A percentile compares a stretch with the other conserved stretches of the same genome.
Conservation (phyloP, 2,113 vertebrate genomes). For the Telmatochromis sp. region DNA sequence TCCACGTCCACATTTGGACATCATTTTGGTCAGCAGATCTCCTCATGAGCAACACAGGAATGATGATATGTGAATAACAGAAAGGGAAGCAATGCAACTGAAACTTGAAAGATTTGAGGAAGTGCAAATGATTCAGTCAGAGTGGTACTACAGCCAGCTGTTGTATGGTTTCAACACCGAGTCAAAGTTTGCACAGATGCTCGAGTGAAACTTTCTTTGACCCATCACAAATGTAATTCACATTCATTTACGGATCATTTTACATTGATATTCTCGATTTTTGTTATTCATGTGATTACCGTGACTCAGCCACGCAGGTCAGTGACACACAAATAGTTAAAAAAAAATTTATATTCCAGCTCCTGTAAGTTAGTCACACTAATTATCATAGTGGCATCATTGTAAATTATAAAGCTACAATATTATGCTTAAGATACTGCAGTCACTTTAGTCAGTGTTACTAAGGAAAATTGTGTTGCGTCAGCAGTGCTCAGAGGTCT, state of each 20-base stretch:
- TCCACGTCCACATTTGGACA: background rate
- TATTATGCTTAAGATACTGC: background rate
- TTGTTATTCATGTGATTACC: background rate
- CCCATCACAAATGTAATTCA: background rate
- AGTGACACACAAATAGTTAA: background rate
- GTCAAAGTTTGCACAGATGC: background rate
- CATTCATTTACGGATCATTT: background rate
- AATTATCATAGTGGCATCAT: background rate
- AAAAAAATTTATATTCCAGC: background rate
- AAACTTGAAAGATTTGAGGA: constrained; percentile 29
- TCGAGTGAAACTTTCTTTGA: background rate
- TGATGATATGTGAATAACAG: background rate
- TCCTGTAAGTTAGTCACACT: background rate
- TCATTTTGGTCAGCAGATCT: background rate
- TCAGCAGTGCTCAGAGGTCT: background rate
- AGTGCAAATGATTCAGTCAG: constrained; percentile 26
- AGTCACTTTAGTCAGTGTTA: background rate
- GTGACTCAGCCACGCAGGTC: background rate
- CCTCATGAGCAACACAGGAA: background rate
- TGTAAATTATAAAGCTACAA: background rate
- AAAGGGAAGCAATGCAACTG: constrained; percentile 13
- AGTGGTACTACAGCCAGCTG: constrained; percentile 7
- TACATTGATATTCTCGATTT: background rate
- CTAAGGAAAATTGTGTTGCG: background rate
- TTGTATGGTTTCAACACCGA: background rate